phyloP scores from a whole-genome alignment of 2,888 invertebrate species.

The Brenthis ino region DNA sequence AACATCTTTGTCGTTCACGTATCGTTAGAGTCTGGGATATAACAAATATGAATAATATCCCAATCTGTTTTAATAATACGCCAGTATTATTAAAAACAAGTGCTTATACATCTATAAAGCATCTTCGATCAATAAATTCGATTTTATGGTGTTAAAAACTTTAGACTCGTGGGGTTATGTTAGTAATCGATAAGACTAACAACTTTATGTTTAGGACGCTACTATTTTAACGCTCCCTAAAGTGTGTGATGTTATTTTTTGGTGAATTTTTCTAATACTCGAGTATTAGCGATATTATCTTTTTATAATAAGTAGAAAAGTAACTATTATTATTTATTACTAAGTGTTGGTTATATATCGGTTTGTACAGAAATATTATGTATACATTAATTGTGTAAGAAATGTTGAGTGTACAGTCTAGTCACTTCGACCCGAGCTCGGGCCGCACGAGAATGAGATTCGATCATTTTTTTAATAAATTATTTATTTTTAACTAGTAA shows the following conservation, averaged over 20 bases:
- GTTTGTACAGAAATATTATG: conserved; percentile 77
- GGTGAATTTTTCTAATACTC: conserved; percentile 80
- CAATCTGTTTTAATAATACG: conserved; percentile 29
- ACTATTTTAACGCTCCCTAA: conserved; percentile 66
- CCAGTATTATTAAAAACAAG: conserved; percentile 31
- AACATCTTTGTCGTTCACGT: neutral
- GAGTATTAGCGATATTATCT: conserved; percentile 80
- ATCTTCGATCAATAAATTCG: conserved; percentile 16
- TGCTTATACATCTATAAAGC: conserved; percentile 9
- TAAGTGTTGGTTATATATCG: conserved; percentile 69
- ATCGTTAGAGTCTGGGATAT: neutral
- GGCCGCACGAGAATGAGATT: conserved; percentile 71
- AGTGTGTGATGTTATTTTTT: conserved; percentile 77
- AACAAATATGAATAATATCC: neutral
- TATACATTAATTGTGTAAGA: conserved; percentile 70
- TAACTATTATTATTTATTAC: conserved; percentile 72
- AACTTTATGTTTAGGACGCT: conserved; percentile 69
- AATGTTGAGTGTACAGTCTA: conserved; percentile 81
- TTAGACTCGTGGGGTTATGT: conserved; percentile 53
- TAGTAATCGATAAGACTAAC: conserved; percentile 76
- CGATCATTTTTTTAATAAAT: conserved; percentile 71
- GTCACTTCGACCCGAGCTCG: conserved; percentile 78
- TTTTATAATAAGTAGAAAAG: conserved; percentile 78
- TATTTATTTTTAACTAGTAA: conserved; percentile 77
- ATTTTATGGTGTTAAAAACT: conserved; percentile 49